These are phyloP conservation scores for Papilio elwesi DNA, from an alignment of 2,888 invertebrate species.

Conservation along the genomic window DNA sequence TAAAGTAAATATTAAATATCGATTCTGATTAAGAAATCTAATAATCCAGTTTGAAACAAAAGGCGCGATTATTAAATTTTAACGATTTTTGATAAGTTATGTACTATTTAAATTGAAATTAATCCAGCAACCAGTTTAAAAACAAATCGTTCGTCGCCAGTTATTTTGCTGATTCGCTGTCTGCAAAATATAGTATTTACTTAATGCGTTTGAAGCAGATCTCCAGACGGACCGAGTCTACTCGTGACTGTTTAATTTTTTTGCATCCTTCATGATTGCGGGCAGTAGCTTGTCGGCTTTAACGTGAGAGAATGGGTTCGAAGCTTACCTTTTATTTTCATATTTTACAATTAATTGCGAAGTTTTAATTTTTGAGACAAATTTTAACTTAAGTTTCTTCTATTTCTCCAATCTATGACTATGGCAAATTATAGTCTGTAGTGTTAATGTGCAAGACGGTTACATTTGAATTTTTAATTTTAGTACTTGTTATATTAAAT, in stretches of 20 bases:
- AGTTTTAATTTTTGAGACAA: too few relatives aligned
- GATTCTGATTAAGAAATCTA: too few relatives aligned
- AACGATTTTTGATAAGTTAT: not conserved
- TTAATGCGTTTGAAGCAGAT: conserved; percentile 28
- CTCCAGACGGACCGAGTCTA: conserved; percentile 36
- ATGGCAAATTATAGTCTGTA: too few relatives aligned
- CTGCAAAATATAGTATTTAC: conserved; percentile 29
- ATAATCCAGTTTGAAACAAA: too few relatives aligned
- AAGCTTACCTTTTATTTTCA: not conserved
- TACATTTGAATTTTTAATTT: too few relatives aligned
- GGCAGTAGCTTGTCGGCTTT: not conserved
- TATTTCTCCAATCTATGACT: too few relatives aligned
- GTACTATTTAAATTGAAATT: not conserved
- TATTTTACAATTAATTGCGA: not conserved
- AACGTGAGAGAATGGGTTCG: not conserved
- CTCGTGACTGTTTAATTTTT: conserved; percentile 25
- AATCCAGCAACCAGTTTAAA: conserved; percentile 5
- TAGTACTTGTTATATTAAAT: too few relatives aligned
- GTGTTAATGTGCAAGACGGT: too few relatives aligned
- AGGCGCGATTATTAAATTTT: too few relatives aligned
- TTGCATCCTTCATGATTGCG: not conserved
- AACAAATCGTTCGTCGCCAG: conserved; percentile 11
- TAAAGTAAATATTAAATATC: too few relatives aligned
- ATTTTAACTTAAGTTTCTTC: too few relatives aligned
- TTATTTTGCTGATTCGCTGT: conserved; percentile 19